Conservation (phyloP, 2,113 vertebrate species). For the Prunella himalayana region DNA sequence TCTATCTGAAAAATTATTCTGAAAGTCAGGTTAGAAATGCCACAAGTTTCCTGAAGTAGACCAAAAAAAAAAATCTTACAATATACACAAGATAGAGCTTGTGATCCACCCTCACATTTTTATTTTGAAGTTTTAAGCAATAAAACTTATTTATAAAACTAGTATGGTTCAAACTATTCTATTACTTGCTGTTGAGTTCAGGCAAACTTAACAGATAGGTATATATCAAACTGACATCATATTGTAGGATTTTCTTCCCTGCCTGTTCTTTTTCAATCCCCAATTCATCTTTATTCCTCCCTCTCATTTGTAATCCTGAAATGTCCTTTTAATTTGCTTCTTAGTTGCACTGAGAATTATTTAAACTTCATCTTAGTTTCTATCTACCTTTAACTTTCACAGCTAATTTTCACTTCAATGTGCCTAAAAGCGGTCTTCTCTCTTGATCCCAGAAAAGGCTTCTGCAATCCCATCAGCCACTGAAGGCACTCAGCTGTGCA, state of each 20-base stretch:
- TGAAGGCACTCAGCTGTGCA: not conserved
- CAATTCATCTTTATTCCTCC: not conserved
- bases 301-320: not conserved
- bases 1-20: not conserved
- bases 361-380: not conserved
- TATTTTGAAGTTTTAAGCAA: not conserved
- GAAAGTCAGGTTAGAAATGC: not conserved
- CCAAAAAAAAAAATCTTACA: not conserved
- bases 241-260: not conserved
- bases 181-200: not conserved
- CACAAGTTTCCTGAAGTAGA: not conserved
- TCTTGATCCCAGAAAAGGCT: not conserved
- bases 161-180: not conserved
- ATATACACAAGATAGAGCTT: not conserved
- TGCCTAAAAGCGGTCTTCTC: not conserved
- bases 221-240: not conserved
- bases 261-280: not conserved
- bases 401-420: not conserved
- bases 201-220: not conserved
- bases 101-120: not conserved
- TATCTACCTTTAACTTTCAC: not conserved
- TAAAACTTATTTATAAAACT: slow-evolving; percentile 6
- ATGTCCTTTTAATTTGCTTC: not conserved
- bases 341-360: not conserved
- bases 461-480: not conserved